Evolutionary conservation across 2,888 invertebrate species (phyloP), one percentile per base, ranked within the genome.

Genomic region (Odontomyia ornata): DNA sequence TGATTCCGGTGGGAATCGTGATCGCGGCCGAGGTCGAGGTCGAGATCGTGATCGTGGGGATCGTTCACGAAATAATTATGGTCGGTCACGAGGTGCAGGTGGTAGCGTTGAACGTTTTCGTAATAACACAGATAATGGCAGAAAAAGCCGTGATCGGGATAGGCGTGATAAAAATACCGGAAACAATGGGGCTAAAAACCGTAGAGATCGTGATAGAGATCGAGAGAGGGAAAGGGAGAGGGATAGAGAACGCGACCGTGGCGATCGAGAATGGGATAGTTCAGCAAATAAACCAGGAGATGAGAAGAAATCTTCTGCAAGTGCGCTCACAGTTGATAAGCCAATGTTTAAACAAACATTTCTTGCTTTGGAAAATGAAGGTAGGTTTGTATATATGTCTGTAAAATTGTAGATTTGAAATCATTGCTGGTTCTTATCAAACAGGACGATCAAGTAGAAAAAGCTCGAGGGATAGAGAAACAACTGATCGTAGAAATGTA

Each of bases 331-430:
- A 11, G 60, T 71, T 27, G 75, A 77, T 13, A 69, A 76, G 18
- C 71, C 77, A 30, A 79, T 77, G 77, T 80, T 81, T 75, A 81
- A 81, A 67, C 77, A 80, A 18, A 81, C 82, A 27, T 82, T 81
- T 79, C 79, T 80, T 76, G 77, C 80, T 1, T 75, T 81, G 60
- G 81, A 80, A 67, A 77, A 60, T 75, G 78, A 79, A 78, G 77
- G 79, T 77, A 7, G 23, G 18, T 60, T 60, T 9, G 4, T 60
- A n/a, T n/a, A n/a, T n/a, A n/a, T 56, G 56, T 56, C 11, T 69
- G 69, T 11, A 65, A 3, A 36, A 36, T 36, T 27, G n/a, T 30
- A 4, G 1, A 13, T 65, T n/a, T 30, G 65, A 65, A n/a, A 46
- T 30, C 7, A 23, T 69, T 69, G 21, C 21, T 25, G 52, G 2